Conservation (phyloP, 2,797 vertebrate species). For the Acipenser oxyrinchus region DNA sequence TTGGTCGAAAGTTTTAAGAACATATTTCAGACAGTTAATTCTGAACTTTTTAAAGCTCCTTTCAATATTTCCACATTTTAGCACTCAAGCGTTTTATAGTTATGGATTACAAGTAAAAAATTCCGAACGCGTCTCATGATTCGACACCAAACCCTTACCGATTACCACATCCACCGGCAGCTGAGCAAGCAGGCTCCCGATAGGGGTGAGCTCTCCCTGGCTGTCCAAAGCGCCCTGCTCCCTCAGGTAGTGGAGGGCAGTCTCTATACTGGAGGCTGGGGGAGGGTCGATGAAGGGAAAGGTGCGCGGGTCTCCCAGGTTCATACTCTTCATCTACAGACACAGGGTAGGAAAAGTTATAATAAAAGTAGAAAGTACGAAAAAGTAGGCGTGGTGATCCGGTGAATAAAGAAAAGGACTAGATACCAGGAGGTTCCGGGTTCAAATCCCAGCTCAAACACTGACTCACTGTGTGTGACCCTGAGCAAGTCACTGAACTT, state of each 20-base stretch:
- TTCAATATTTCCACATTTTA: too few relatives aligned
- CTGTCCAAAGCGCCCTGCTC: slow-evolving; percentile 80
- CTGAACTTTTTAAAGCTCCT: too few relatives aligned
- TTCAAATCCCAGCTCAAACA: too few relatives aligned
- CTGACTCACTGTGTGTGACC: too few relatives aligned
- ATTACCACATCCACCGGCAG: slow-evolving; percentile 88
- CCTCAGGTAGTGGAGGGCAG: slow-evolving; percentile 70
- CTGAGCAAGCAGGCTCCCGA: slow-evolving; percentile 77
- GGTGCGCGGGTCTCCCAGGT: slow-evolving; percentile 73
- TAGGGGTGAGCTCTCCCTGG: slow-evolving; percentile 63
- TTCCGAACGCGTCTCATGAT: too few relatives aligned
- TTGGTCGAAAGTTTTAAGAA: too few relatives aligned
- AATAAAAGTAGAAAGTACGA: neutral
- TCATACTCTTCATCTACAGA: slow-evolving; percentile 86
- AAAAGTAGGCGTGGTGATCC: neutral
- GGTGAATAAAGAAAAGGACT: too few relatives aligned
- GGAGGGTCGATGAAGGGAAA: slow-evolving; percentile 87
- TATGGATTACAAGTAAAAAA: too few relatives aligned
- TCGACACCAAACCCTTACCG: slow-evolving; percentile 47
- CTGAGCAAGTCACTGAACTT: too few relatives aligned
- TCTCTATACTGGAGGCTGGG: slow-evolving; percentile 72
- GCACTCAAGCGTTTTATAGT: too few relatives aligned
- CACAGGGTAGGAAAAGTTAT: neutral
- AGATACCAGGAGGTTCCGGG: too few relatives aligned
- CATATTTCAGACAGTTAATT: too few relatives aligned